A percentile compares a stretch with the other conserved stretches of the same genome.
phyloP scores from a whole-genome alignment of 2,113 vertebrate genomes.

The Neogale vison region DNA sequence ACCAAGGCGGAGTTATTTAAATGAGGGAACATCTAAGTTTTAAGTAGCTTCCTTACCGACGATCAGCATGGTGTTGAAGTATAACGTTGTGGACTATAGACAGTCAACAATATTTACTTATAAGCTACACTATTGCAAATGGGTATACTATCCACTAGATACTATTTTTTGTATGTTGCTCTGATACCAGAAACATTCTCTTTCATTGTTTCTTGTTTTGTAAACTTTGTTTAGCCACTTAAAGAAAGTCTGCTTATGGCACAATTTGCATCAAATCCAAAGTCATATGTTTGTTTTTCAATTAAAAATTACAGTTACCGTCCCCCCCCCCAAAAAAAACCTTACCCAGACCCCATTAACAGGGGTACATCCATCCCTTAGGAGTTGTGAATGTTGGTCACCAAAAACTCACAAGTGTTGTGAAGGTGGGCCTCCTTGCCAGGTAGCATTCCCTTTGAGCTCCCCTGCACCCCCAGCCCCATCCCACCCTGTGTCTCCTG shows the following conservation, averaged over 20 bases:
- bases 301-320: conserved; percentile 97
- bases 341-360: not conserved
- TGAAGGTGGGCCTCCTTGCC: not conserved
- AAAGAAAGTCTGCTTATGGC: conserved; percentile 70
- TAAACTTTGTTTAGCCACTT: conserved; percentile 89
- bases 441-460: fast-evolving
- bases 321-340: conserved; percentile 35
- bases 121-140: conserved; percentile 97
- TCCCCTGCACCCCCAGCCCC: too few relatives aligned
- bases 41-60: conserved; percentile 92
- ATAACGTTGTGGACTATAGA: conserved; percentile 95
- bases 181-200: conserved; percentile 84
- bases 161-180: conserved; percentile 94
- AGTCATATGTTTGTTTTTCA: conserved; percentile 99
- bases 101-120: conserved; percentile 91
- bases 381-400: not conserved
- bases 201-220: conserved; percentile 96
- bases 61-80: conserved; percentile 91
- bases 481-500: not conserved
- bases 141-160: conserved; percentile 94
- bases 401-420: not conserved
- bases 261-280: conserved; percentile 98
- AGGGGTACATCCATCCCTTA: not conserved
- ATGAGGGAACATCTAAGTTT: conserved; percentile 91
- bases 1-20: conserved; percentile 88